Conservation (phyloP, 2,797 vertebrate species). For the Pantherophis alleghaniensis region DNA sequence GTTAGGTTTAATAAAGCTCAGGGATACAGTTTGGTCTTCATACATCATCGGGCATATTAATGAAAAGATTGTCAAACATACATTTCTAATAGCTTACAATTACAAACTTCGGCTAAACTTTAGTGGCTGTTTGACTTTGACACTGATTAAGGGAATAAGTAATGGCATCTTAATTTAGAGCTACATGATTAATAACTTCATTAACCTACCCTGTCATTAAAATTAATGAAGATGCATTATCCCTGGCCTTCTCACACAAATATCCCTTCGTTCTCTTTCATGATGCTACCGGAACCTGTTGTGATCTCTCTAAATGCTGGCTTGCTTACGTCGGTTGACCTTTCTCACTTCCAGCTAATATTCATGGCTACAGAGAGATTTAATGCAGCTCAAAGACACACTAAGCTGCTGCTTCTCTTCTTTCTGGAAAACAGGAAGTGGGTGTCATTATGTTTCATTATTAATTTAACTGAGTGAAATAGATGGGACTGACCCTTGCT, state of each 20-base stretch:
- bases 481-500: not conserved
- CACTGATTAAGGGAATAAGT: slow-evolving; percentile 27
- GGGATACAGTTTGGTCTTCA: not conserved
- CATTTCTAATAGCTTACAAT: slow-evolving; percentile 29
- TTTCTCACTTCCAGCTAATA: not conserved
- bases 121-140: slow-evolving; percentile 22
- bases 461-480: not conserved
- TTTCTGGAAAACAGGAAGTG: not conserved
- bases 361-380: not conserved
- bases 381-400: not conserved
- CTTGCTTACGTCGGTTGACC: not conserved
- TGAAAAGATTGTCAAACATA: slow-evolving; percentile 35
- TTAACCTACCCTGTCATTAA: slow-evolving; percentile 35
- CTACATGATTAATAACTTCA: slow-evolving; percentile 34
- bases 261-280: not conserved
- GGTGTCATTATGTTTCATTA: not conserved
- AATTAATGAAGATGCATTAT: slow-evolving; percentile 41
- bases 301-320: not conserved
- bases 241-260: slow-evolving; percentile 6
- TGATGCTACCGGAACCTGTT: not conserved
- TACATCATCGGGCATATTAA: slow-evolving; percentile 27
- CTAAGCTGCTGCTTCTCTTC: not conserved
- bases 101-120: slow-evolving; percentile 18
- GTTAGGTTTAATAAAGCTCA: slow-evolving; percentile 21
- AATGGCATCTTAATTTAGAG: slow-evolving; percentile 37